These are phyloP conservation scores for Anguilla rostrata DNA, from an alignment of 2,113 vertebrate genomes.

Conservation along the genomic window DNA sequence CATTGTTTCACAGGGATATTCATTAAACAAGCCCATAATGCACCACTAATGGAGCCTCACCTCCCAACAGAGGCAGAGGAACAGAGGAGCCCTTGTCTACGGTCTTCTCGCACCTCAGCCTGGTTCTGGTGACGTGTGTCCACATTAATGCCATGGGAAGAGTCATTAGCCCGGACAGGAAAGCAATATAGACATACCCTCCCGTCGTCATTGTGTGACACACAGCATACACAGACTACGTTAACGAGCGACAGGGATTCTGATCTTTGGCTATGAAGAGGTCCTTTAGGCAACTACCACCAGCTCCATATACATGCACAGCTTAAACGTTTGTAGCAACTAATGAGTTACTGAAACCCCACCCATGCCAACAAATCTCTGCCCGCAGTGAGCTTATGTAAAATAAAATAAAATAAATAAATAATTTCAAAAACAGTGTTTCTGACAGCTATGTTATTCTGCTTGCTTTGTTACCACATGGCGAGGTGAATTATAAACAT, in stretches of 20 bases:
- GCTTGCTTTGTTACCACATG: constrained; percentile 44
- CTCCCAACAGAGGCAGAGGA: background rate
- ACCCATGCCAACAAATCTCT: constrained; percentile 54
- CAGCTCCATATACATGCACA: background rate
- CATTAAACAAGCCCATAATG: constrained; percentile 13
- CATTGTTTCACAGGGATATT: constrained; percentile 1
- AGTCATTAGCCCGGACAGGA: constrained; percentile 53
- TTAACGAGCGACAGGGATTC: background rate
- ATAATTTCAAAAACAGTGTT: constrained; percentile 58
- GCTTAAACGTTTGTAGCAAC: constrained; percentile 65
- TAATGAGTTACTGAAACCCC: constrained; percentile 67
- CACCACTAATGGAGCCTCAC: background rate
- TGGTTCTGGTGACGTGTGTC: constrained; percentile 37
- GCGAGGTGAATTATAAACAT: constrained; percentile 37
- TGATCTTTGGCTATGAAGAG: background rate
- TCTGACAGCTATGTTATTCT: constrained; percentile 51
- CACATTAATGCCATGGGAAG: constrained; percentile 57
- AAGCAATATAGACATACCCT: constrained; percentile 57
- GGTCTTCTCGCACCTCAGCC: constrained; percentile 25
- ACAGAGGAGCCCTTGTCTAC: background rate
- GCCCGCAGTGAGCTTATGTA: constrained; percentile 56
- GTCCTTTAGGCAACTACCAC: background rate
- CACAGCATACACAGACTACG: background rate
- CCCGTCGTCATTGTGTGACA: constrained; percentile 28
- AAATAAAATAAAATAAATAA: constrained; percentile 13